Evolutionary conservation across 35 echinoderm and acorn worm species (phyloP).

Genomic region (Patiria miniata): DNA sequence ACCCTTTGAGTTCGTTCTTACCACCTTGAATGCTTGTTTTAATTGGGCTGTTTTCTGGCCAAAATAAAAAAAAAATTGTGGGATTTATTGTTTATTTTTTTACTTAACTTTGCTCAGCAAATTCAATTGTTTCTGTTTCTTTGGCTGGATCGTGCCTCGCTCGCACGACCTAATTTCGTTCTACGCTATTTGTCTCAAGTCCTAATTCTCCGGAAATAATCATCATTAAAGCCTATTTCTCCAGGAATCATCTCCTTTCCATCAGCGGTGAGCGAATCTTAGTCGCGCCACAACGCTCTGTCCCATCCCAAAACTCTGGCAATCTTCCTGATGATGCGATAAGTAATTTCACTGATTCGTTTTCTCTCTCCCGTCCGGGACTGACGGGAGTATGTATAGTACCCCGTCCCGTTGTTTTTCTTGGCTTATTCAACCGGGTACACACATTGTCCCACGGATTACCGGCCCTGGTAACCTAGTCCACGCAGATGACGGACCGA

Average conservation of each 20-base stretch:
- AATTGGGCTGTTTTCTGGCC: too few species aligned
- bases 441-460: constrained; percentile 24
- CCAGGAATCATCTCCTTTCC: background rate
- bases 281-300: background rate
- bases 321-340: constrained; percentile 13
- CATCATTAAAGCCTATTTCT: background rate
- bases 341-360: constrained; percentile 11
- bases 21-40: too few species aligned
- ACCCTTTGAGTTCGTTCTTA: too few species aligned
- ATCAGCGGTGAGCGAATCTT: background rate
- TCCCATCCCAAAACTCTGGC: background rate
- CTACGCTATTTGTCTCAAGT: too few species aligned
- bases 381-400: background rate
- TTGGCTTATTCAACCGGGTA: constrained; percentile 21
- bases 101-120: background rate
- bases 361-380: background rate
- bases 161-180: too few species aligned
- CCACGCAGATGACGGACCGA: constrained; percentile 1
- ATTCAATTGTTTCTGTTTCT: too few species aligned
- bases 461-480: background rate
- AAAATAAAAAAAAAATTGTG: too few species aligned
- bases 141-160: too few species aligned
- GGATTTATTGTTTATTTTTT: background rate
- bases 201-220: background rate
- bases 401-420: background rate